Evolutionary conservation across 2,888 invertebrate genomes (phyloP), one percentile per base, ranked within the genome.

Genomic region (Luffia ferchaultella): DNA sequence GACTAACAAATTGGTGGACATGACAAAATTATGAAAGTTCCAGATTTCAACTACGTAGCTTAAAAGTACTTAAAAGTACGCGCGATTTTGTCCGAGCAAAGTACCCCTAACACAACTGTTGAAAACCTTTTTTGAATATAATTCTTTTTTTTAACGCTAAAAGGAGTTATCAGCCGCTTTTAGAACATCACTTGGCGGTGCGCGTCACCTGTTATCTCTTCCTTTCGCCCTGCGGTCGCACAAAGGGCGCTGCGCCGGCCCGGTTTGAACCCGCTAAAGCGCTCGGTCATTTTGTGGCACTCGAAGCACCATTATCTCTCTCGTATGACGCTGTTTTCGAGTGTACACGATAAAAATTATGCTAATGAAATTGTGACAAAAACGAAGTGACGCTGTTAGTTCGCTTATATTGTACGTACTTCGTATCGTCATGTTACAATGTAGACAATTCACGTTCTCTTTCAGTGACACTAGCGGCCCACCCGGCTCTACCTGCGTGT

Each of bases 171-270:
- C 3, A 12, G 5, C 5, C 3, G 12, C 30, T 3, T 30, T 3
- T 30, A 3, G 30, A 12, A 12, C 12, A 30, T 30, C 3, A 3
- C 5, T 30, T 12, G 30, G 30, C 5, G 5, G 5, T 3, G 30
- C 12, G 68, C 64, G 66, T 68, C 67, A 65, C 66, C 69, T 68
- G 71, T 73, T 75, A 75, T 75, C 71, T 69, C 63, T 62, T 67
- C n/a, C n/a, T n/a, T n/a, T n/a, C 62, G 68, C 66, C 67, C 71
- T 75, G 71, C 72, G 70, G 71, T 54, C 58, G 7, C 17, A 18
- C 15, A n/a, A n/a, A n/a, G 57, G 62, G 50, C 56, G 62, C 67
- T 68, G 67, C 67, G 68, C 62, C 63, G 63, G 30, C 5, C 30
- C 5, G 30, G 30, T 30, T 12, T 56, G 57, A 62, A 52, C n/a